These are phyloP conservation scores for Paratilapia polleni DNA, from an alignment of 2,113 vertebrate species.

Conservation along the genomic window DNA sequence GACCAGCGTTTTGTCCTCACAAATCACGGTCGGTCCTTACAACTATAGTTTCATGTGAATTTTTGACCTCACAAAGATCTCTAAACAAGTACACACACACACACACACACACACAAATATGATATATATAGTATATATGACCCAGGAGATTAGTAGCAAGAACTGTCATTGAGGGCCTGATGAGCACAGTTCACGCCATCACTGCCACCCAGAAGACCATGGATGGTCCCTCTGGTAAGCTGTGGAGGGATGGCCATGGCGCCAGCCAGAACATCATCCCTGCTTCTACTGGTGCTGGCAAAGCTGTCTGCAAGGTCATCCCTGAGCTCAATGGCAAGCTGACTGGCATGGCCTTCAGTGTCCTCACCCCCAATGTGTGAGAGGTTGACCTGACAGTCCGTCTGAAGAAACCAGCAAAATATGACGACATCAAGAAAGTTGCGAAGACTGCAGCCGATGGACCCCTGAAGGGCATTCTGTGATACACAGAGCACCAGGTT, in stretches of 20 bases:
- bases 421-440: conserved; percentile 95
- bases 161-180: conserved; percentile 94
- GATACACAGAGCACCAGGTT: conserved; percentile 96
- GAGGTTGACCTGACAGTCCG: conserved; percentile 97
- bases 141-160: too few relatives aligned
- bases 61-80: too few relatives aligned
- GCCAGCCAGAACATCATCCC: conserved; percentile 98
- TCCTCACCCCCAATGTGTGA: conserved; percentile 94
- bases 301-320: conserved; percentile 97
- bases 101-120: too few relatives aligned
- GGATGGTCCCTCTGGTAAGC: conserved; percentile 93
- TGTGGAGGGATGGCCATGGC: conserved; percentile 95
- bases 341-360: conserved; percentile 98
- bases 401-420: conserved; percentile 93
- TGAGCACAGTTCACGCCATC: conserved; percentile 97
- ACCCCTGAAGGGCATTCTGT: conserved; percentile 93
- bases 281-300: conserved; percentile 95
- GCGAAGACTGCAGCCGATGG: conserved; percentile 92
- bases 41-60: too few relatives aligned
- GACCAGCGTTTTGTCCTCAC: too few relatives aligned
- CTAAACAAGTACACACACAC: too few relatives aligned
- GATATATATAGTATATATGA: too few relatives aligned
- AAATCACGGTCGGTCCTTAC: too few relatives aligned
- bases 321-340: conserved; percentile 96
- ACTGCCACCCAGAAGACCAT: conserved; percentile 98